Evolutionary conservation across 2,888 invertebrate species (phyloP).

Genomic region (Caenorhabditis japonica): DNA sequence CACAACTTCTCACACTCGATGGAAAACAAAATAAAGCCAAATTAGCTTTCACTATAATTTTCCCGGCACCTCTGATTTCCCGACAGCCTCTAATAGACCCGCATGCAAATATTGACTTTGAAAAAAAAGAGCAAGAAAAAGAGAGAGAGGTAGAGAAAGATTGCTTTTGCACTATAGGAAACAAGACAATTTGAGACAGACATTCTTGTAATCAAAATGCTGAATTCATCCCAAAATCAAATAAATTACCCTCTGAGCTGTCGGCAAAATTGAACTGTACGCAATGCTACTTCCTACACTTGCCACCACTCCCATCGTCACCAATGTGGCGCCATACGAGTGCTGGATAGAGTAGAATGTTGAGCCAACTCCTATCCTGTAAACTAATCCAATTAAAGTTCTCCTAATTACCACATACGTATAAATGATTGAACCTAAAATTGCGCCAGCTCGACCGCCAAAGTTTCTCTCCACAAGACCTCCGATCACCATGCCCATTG

Average conservation of each 20-base stretch:
- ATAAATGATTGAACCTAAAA: slow-evolving; percentile 67
- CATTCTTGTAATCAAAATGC: too few species aligned
- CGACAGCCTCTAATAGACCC: neutral
- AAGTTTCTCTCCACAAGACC: slow-evolving; percentile 68
- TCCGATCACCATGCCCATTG: slow-evolving; percentile 74
- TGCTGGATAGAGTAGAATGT: slow-evolving; percentile 71
- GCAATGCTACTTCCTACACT: slow-evolving; percentile 72
- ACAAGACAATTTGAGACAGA: too few species aligned
- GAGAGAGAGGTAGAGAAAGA: neutral
- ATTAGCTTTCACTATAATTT: neutral
- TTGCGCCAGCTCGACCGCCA: slow-evolving; percentile 69
- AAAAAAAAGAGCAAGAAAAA: too few species aligned
- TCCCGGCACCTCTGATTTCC: neutral
- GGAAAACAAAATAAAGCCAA: neutral
- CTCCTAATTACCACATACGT: slow-evolving; percentile 62
- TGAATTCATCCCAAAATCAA: too few species aligned
- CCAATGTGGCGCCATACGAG: slow-evolving; percentile 67
- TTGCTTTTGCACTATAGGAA: too few species aligned
- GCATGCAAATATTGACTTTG: too few species aligned
- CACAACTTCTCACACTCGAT: too few species aligned
- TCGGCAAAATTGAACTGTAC: slow-evolving; percentile 73
- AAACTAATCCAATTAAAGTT: slow-evolving; percentile 18
- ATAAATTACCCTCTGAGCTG: slow-evolving; percentile 71
- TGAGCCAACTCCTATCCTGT: slow-evolving; percentile 62
- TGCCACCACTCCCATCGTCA: slow-evolving; percentile 69